phyloP scores from a whole-genome alignment of 1,140 invertebrate species.

The Scaptomyza pallida region DNA sequence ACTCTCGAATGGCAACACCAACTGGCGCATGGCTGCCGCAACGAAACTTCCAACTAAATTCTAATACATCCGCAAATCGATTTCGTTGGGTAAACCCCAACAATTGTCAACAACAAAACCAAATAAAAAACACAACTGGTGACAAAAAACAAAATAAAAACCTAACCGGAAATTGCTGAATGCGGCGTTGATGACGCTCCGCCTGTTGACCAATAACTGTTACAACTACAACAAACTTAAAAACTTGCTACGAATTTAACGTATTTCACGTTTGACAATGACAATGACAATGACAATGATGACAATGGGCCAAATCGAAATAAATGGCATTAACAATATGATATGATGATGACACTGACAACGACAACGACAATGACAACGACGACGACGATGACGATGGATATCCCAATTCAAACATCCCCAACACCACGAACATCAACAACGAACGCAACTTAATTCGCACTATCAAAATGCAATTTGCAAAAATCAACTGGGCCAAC shows the following conservation, averaged over 20 bases:
- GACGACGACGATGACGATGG: background rate
- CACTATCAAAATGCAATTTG: conserved; percentile 70
- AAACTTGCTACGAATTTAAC: background rate
- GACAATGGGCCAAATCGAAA: conserved; percentile 5
- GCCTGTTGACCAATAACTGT: conserved; percentile 14
- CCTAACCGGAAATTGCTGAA: conserved; percentile 63
- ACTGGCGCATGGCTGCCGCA: conserved; percentile 28
- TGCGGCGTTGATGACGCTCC: conserved; percentile 41
- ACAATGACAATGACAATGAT: background rate
- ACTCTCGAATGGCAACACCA: conserved; percentile 25
- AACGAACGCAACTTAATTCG: background rate
- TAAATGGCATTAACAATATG: conserved; percentile 23
- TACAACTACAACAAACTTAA: conserved; percentile 27
- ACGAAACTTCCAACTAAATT: conserved; percentile 61
- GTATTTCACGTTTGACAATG: background rate
- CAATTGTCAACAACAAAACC: conserved; percentile 34
- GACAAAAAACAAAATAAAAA: conserved; percentile 21
- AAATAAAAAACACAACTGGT: conserved; percentile 15
- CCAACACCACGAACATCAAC: conserved; percentile 4
- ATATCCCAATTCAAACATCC: background rate
- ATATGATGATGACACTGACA: conserved; percentile 7
- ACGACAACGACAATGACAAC: background rate
- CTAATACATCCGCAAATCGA: conserved; percentile 73
- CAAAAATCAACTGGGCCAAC: conserved; percentile 37
- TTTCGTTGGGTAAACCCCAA: conserved; percentile 40